Evolutionary conservation across 2,113 vertebrate genomes (phyloP).

Genomic region (Alethe castanea): DNA sequence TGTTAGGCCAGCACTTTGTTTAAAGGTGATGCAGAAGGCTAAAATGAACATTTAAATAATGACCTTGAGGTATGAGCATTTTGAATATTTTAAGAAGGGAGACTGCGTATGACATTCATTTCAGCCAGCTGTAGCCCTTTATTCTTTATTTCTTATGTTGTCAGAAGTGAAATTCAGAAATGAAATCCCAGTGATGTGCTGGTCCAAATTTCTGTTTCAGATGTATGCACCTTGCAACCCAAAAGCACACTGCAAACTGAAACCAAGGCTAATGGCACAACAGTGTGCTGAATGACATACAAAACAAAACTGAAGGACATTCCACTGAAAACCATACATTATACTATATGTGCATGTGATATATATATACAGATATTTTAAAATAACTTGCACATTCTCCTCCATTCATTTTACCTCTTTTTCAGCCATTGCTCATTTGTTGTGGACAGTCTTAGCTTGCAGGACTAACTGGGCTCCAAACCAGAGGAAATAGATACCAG

Average conservation of each 20-base stretch:
- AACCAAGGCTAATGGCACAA: not conserved
- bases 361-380: not conserved
- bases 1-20: not conserved
- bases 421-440: not conserved
- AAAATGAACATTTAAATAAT: conserved; percentile 23
- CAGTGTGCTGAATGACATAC: not conserved
- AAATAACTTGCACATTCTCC: not conserved
- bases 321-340: not conserved
- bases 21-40: conserved; percentile 31
- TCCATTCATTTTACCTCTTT: not conserved
- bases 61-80: conserved; percentile 1
- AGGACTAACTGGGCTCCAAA: not conserved
- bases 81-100: conserved; percentile 32
- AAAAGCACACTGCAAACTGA: not conserved
- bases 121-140: not conserved
- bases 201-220: not conserved
- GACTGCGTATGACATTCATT: not conserved
- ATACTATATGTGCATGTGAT: not conserved
- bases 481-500: not conserved
- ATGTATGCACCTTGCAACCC: not conserved
- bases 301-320: not conserved
- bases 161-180: conserved; percentile 3
- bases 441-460: not conserved
- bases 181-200: not conserved
- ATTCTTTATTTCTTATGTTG: not conserved